Conservation (phyloP, 2,797 vertebrate genomes). For the Lepus townsendii region DNA sequence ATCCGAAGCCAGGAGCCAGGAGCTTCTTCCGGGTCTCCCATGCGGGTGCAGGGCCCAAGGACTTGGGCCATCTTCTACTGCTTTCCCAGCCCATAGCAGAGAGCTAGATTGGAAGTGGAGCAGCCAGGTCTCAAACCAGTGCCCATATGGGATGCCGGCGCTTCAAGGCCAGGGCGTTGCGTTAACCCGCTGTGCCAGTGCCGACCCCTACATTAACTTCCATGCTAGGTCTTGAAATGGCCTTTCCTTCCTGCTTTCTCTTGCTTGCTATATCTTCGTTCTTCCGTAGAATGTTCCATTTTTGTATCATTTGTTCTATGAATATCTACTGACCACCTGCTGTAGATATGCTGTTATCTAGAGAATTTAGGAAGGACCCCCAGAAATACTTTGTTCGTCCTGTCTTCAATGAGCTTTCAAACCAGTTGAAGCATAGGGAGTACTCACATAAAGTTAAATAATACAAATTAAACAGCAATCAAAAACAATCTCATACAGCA, state of each 20-base stretch:
- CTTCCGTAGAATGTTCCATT: constrained; percentile 35
- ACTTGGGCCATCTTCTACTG: no score
- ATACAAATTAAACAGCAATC: constrained; percentile 38
- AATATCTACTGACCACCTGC: constrained; percentile 49
- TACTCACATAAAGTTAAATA: constrained; percentile 47
- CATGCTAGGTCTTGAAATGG: background rate
- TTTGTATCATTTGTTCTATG: constrained; percentile 21
- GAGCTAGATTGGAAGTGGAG: no score
- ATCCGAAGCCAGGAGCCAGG: no score
- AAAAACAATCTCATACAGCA: constrained; percentile 32
- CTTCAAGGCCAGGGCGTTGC: no score
- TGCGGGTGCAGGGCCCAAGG: no score
- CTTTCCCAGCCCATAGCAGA: no score
- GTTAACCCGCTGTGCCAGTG: no score
- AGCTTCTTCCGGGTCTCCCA: no score
- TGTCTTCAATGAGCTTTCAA: constrained; percentile 43
- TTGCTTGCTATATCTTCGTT: background rate
- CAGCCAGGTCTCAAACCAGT: no score
- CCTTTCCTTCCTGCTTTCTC: constrained; percentile 35
- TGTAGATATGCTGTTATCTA: background rate
- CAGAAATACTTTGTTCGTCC: background rate
- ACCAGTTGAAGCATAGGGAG: constrained; percentile 9
- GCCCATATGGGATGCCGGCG: no score
- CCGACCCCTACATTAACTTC: no score
- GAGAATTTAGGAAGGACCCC: background rate